These are phyloP conservation scores for Drosophila recens DNA, from an alignment of 2,888 invertebrate species.

Conservation along the genomic window DNA sequence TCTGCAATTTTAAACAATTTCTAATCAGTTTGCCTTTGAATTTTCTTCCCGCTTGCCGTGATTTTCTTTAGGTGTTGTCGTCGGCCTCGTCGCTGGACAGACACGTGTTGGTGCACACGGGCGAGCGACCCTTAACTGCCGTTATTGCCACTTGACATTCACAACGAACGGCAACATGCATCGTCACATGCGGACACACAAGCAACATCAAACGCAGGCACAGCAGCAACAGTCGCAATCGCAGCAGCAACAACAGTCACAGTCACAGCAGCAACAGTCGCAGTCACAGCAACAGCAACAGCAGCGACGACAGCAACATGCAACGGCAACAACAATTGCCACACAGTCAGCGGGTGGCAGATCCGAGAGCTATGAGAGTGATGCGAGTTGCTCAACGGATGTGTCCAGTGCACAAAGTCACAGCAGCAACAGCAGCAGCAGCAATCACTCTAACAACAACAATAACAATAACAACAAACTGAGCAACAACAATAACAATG, in stretches of 20 bases:
- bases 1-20: too few species aligned
- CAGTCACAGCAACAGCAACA: conserved; percentile 17
- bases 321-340: conserved; percentile 3
- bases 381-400: conserved; percentile 86
- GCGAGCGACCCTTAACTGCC: conserved; percentile 92
- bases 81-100: conserved; percentile 92
- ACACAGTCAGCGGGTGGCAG: conserved; percentile 22
- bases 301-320: conserved; percentile 34
- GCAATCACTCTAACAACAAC: conserved; percentile 80
- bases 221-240: conserved; percentile 31
- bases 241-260: conserved; percentile 6
- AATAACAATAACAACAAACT: conserved; percentile 80
- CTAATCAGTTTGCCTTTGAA: too few species aligned
- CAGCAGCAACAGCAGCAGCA: conserved; percentile 77
- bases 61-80: conserved; percentile 87
- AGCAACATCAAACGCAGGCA: conserved; percentile 83
- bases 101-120: conserved; percentile 92
- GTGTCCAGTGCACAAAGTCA: conserved; percentile 84
- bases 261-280: conserved; percentile 17
- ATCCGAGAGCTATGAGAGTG: conserved; percentile 87
- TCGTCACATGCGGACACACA: conserved; percentile 91
- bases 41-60: background rate
- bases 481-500: conserved; percentile 58
- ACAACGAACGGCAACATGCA: conserved; percentile 95
- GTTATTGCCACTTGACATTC: conserved; percentile 92